Evolutionary conservation across 1,140 invertebrate species (phyloP).

Genomic region (Aradophagus sp.): DNA sequence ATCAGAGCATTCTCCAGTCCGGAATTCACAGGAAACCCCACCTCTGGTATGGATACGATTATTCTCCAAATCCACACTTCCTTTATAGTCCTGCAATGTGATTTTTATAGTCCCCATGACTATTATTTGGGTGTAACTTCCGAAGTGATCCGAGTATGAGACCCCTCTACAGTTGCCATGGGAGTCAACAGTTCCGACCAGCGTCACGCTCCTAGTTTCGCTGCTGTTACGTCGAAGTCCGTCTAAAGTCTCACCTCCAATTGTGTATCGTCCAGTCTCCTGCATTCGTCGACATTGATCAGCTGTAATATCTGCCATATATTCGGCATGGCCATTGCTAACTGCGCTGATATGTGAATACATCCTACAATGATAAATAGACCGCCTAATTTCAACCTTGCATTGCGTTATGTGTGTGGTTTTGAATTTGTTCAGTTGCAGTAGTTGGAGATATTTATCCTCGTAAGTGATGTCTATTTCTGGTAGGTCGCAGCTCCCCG

Average conservation of each 20-base stretch:
- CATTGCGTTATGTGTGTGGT: slow-evolving; percentile 28
- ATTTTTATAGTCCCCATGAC: not conserved
- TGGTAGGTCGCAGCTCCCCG: not conserved
- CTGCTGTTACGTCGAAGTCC: not conserved
- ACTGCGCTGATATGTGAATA: slow-evolving; percentile 44
- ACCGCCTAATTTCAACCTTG: slow-evolving; percentile 33
- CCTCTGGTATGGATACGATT: not conserved
- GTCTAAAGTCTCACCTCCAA: not conserved
- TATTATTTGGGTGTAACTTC: not conserved
- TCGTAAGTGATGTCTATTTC: too few relatives aligned
- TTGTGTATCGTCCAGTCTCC: not conserved
- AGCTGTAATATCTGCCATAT: not conserved
- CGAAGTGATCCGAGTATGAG: not conserved
- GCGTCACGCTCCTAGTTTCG: not conserved
- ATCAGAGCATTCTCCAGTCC: not conserved
- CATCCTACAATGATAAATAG: slow-evolving; percentile 37
- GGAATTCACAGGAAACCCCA: not conserved
- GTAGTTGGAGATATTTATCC: slow-evolving; percentile 21
- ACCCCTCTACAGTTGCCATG: not conserved
- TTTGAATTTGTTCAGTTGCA: slow-evolving; percentile 36
- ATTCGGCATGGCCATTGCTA: slow-evolving; percentile 6
- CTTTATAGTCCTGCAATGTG: not conserved
- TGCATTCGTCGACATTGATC: not conserved
- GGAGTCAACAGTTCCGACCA: not conserved
- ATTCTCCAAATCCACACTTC: not conserved